Base-by-base conservation (phyloP, 1,140 invertebrate genomes). In the Stegodyphus mimosarum region DNA sequence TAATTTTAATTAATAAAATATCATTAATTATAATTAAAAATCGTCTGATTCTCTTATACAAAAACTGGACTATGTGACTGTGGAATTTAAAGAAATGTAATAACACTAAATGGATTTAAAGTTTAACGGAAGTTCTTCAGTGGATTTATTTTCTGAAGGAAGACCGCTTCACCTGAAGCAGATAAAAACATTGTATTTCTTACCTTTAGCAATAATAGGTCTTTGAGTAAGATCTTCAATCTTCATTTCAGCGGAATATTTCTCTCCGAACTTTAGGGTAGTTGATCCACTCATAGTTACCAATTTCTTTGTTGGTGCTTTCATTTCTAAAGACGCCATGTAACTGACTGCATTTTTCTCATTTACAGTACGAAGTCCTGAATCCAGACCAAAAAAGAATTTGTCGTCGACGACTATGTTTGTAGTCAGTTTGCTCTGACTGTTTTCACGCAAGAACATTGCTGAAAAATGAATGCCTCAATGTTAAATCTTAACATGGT, bases 371-470 rank as follows among this genome's bases (percentile, higher is more conserved):
- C 86, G 87, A 0, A 90, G 48, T 55, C 78, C 87, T 2, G 87
- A 74, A 15, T 87, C 87, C 2, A 90, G 10, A 2, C 81, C 53
- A 11, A 89, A 83, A 6, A 88, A 83, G 17, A 89, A 85, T 11
- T 88, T 87, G 18, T 88, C 87, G 33, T 88, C 87, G 7, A 88
- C 69, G 6, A 53, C 87, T 0, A 90, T 11, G 6, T 64, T 15
- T 53, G 87, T 11, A 86, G 80, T 83, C 72, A 88, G 6, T 87
- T 70, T 87, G 63, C 87, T 88, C 79, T 81, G 66, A 48, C 33
- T 18, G 6, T 80, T 52, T 9, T 55, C 51, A 63, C 88, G 87
- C 11, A 86, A 60, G 1, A 85, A 63, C 78, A 87, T 88, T 50
- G 80, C 87, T 88, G 18, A 13, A 63, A 63, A 53, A 60, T 11